Percentiles rank a stretch among this genome's conserved stretches.
phyloP scores from a whole-genome alignment of 2,888 invertebrate genomes.

The Scrobipalpa atriplicella region DNA sequence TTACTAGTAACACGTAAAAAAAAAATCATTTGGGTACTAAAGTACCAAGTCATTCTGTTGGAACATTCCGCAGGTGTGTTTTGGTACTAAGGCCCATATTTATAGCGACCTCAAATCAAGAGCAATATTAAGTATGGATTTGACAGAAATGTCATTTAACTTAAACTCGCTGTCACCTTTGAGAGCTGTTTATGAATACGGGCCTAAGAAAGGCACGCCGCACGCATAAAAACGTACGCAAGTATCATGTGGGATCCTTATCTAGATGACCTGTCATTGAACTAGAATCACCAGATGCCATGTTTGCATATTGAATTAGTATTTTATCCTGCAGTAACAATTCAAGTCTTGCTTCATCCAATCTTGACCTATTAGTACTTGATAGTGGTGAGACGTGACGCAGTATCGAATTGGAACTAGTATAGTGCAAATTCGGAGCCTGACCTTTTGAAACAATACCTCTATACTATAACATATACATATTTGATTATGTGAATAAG shows the following conservation, averaged over 20 bases:
- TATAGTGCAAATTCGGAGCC: not conserved
- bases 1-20: too few species aligned
- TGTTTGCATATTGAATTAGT: not conserved
- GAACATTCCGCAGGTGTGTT: too few species aligned
- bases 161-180: too few species aligned
- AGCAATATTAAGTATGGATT: too few species aligned
- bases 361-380: slow-evolving; percentile 3
- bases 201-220: too few species aligned
- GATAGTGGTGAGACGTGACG: not conserved
- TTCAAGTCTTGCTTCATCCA: not conserved
- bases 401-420: not conserved
- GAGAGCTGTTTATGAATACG: too few species aligned
- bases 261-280: not conserved
- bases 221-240: too few species aligned
- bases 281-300: not conserved
- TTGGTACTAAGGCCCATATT: too few species aligned
- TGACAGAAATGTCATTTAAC: too few species aligned
- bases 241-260: not conserved
- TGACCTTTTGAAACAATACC: not conserved
- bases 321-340: not conserved
- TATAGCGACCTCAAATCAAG: too few species aligned
- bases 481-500: not conserved
- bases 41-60: too few species aligned
- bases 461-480: not conserved
- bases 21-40: too few species aligned